phyloP scores from a whole-genome alignment of 2,888 invertebrate species.

The Chalcis sispes region DNA sequence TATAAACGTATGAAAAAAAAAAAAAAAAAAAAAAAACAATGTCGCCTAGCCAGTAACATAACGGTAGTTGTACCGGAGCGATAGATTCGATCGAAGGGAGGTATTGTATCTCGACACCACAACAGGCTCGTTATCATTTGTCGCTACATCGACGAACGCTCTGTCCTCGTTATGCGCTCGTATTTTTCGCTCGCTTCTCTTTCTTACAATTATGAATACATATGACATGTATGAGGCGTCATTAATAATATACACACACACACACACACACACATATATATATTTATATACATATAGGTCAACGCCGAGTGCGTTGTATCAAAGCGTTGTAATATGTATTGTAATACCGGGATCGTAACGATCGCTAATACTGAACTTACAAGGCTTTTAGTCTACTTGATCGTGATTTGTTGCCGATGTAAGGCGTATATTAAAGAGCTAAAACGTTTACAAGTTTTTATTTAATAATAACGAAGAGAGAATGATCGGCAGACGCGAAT shows the following conservation, averaged over 20 bases:
- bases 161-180: constrained; percentile 22
- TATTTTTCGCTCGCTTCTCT: not conserved
- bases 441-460: too few species aligned
- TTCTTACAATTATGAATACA: too few species aligned
- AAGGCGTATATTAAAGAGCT: too few species aligned
- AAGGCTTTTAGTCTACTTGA: too few species aligned
- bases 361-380: not conserved
- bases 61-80: not conserved
- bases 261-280: not conserved
- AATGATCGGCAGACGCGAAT: too few species aligned
- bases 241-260: constrained; percentile 9
- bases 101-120: not conserved
- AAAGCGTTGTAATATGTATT: not conserved
- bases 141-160: constrained; percentile 15
- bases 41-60: too few species aligned
- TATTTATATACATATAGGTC: not conserved
- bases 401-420: too few species aligned
- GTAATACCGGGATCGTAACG: not conserved
- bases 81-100: not conserved
- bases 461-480: too few species aligned
- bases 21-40: not conserved
- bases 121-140: constrained; percentile 38
- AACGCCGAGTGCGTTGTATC: not conserved
- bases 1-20: too few species aligned
- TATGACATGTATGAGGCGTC: constrained; percentile 19